These are phyloP conservation scores for Aphis craccivora DNA, from an alignment of 1,140 invertebrate species.

Conservation along the genomic window DNA sequence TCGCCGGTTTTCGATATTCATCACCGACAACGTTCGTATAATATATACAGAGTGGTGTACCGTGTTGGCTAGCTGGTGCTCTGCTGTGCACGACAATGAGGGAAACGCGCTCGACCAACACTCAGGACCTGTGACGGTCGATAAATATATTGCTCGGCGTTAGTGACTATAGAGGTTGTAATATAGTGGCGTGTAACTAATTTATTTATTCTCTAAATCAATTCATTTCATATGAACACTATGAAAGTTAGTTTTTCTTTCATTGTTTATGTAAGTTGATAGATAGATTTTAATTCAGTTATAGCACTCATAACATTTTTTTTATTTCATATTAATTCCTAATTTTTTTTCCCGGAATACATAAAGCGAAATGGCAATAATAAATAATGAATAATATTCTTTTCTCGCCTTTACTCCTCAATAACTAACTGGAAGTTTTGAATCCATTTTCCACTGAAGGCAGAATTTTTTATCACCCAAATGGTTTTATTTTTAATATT, in stretches of 20 bases:
- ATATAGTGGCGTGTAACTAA: background rate
- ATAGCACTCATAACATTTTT: background rate
- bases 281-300: background rate
- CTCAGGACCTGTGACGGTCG: background rate
- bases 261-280: background rate
- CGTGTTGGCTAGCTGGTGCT: too few species aligned
- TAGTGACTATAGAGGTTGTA: background rate
- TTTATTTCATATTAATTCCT: background rate
- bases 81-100: background rate
- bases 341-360: background rate
- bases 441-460: background rate
- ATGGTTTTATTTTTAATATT: background rate
- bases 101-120: background rate
- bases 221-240: background rate
- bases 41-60: background rate
- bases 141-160: background rate
- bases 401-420: background rate
- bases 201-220: background rate
- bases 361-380: background rate
- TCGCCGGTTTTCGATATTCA: slow-evolving; percentile 7
- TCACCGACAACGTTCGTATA: background rate
- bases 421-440: background rate
- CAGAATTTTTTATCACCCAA: background rate
- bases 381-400: background rate
- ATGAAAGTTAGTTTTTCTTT: background rate